phyloP scores from a whole-genome alignment of 2,797 vertebrate species.

The Toxotes lorentzi region DNA sequence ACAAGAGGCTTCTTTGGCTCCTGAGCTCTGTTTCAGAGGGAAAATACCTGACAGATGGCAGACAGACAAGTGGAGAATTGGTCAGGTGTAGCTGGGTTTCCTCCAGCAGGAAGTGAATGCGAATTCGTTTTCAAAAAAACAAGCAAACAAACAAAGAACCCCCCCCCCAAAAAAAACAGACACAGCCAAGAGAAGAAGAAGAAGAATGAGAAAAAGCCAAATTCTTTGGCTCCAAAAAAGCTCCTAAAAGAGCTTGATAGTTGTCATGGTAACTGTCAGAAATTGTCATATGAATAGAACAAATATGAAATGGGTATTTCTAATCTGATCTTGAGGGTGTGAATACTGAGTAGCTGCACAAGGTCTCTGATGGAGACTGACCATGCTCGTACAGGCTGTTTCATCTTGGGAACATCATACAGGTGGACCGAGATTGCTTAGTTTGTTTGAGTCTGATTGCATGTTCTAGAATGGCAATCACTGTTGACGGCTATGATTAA shows the following conservation, averaged over 20 bases:
- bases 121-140: conserved; percentile 20
- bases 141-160: conserved; percentile 1
- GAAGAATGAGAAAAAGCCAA: neutral
- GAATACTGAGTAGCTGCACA: conserved; percentile 65
- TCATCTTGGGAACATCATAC: conserved; percentile 36
- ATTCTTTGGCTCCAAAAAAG: conserved; percentile 27
- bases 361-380: conserved; percentile 52
- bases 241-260: conserved; percentile 56
- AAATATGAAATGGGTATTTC: conserved; percentile 78
- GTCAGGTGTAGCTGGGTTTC: conserved; percentile 43
- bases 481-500: conserved; percentile 53
- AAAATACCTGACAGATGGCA: conserved; percentile 50
- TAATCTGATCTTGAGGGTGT: conserved; percentile 72
- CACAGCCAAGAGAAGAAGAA: neutral
- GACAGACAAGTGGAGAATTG: conserved; percentile 41
- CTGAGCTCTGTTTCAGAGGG: conserved; percentile 29
- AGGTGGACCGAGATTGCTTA: conserved; percentile 47
- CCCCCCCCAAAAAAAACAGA: conserved; percentile 11
- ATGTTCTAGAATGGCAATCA: conserved; percentile 51
- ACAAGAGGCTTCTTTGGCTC: conserved; percentile 50
- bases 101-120: conserved; percentile 23
- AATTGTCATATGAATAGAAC: conserved; percentile 74
- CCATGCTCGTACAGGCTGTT: conserved; percentile 12
- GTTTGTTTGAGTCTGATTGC: conserved; percentile 59
- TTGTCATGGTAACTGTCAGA: conserved; percentile 76